Percentiles rank a stretch among this genome's conserved stretches.
Evolutionary conservation across 2,113 vertebrate genomes (phyloP).

Genomic region (Embiotoca jacksoni): DNA sequence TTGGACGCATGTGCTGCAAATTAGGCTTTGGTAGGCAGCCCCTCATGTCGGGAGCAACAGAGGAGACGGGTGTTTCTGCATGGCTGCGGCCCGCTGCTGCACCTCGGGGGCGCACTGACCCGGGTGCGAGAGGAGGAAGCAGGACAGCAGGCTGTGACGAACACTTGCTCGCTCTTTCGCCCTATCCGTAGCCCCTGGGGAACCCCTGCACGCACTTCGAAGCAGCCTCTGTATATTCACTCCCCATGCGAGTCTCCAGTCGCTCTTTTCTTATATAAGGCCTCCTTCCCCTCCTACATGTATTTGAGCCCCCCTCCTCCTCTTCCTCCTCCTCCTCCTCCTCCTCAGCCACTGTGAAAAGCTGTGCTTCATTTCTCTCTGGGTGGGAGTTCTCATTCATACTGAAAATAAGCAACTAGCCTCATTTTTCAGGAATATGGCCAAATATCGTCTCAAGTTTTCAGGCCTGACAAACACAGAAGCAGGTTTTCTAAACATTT

Average conservation of each 20-base stretch:
- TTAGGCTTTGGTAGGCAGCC: slow-evolving; percentile 60
- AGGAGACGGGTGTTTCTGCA: slow-evolving; percentile 70
- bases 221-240: slow-evolving; percentile 69
- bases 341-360: slow-evolving; percentile 50
- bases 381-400: slow-evolving; percentile 52
- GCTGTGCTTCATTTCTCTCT: slow-evolving; percentile 54
- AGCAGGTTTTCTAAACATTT: slow-evolving; percentile 24
- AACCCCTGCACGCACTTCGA: slow-evolving; percentile 72
- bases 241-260: slow-evolving; percentile 56
- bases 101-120: slow-evolving; percentile 67
- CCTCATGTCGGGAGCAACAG: slow-evolving; percentile 34
- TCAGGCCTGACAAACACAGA: slow-evolving; percentile 33
- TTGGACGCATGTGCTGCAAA: slow-evolving; percentile 72
- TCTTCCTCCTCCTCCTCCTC: slow-evolving; percentile 39
- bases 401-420: slow-evolving; percentile 49
- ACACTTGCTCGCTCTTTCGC: slow-evolving; percentile 49
- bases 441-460: slow-evolving; percentile 40
- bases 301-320: slow-evolving; percentile 15
- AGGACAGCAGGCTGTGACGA: slow-evolving; percentile 43
- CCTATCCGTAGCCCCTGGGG: slow-evolving; percentile 48
- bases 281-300: slow-evolving; percentile 45
- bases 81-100: slow-evolving; percentile 62
- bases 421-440: slow-evolving; percentile 28
- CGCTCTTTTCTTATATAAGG: slow-evolving; percentile 55
- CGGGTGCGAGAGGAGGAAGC: slow-evolving; percentile 55